A percentile compares a stretch with the other conserved stretches of the same genome.
phyloP scores from a whole-genome alignment of 1,140 invertebrate genomes.

The Eufriesea mexicana region DNA sequence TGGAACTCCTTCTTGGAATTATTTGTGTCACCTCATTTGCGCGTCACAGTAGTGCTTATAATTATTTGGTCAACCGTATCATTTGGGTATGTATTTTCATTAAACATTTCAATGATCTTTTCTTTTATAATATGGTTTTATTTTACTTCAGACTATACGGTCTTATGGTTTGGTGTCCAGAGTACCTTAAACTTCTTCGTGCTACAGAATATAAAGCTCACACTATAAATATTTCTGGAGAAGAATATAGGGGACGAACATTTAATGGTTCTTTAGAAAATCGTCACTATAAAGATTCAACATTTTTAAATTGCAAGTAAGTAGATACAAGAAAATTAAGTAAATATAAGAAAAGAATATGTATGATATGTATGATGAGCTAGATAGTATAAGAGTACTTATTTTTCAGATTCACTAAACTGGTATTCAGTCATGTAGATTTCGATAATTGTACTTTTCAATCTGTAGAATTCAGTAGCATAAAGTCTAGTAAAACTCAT shows the following conservation, averaged over 20 bases:
- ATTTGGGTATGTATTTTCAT: conserved; percentile 73
- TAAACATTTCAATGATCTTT: conserved; percentile 54
- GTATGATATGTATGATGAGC: not conserved
- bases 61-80: conserved; percentile 75
- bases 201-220: conserved; percentile 78
- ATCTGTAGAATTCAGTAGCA: conserved; percentile 82
- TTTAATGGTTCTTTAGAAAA: conserved; percentile 82
- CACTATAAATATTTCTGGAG: conserved; percentile 65
- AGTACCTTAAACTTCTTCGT: conserved; percentile 78
- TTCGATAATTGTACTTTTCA: conserved; percentile 83
- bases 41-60: conserved; percentile 78
- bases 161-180: conserved; percentile 78
- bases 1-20: conserved; percentile 84
- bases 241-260: conserved; percentile 64
- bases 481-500: conserved; percentile 83
- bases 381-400: conserved; percentile 12
- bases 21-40: conserved; percentile 82
- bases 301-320: conserved; percentile 76
- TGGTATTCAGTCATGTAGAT: conserved; percentile 82
- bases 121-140: conserved; percentile 60
- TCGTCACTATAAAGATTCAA: conserved; percentile 78
- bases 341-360: not conserved
- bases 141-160: conserved; percentile 74
- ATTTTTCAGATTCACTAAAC: conserved; percentile 80
- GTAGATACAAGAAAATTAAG: conserved; percentile 9